Evolutionary conservation across 2,888 invertebrate species (phyloP).

Genomic region (Ennomos fuscantarius): DNA sequence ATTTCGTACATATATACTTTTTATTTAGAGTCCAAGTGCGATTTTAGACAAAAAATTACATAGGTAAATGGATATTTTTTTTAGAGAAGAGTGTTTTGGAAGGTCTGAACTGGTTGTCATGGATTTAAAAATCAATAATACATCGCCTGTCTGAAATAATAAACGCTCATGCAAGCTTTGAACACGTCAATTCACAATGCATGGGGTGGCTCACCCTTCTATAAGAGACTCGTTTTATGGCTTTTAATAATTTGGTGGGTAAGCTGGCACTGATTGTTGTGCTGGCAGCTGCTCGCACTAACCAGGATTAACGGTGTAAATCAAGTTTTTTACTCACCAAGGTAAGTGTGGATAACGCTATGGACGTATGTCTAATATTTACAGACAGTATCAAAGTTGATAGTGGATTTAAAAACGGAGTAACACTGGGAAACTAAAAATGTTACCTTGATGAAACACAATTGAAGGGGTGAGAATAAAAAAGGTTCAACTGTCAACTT

Average conservation of each 20-base stretch:
- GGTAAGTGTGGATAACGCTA: conserved; percentile 61
- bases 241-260: conserved; percentile 82
- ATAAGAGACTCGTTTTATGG: conserved; percentile 80
- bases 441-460: too few relatives aligned
- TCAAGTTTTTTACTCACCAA: conserved; percentile 59
- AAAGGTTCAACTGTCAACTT: too few relatives aligned
- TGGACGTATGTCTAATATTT: conserved; percentile 45
- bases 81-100: conserved; percentile 1
- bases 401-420: background rate
- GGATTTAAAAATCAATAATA: conserved; percentile 64
- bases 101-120: conserved; percentile 34
- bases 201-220: conserved; percentile 80
- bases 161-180: conserved; percentile 72
- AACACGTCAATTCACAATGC: conserved; percentile 71
- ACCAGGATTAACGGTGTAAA: conserved; percentile 70
- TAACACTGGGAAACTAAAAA: too few relatives aligned
- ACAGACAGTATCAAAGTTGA: conserved; percentile 22
- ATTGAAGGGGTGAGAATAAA: too few relatives aligned
- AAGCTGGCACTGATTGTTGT: conserved; percentile 81
- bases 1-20: too few relatives aligned
- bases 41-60: background rate
- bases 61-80: too few relatives aligned
- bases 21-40: too few relatives aligned
- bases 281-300: conserved; percentile 74
- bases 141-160: conserved; percentile 74